Conservation (phyloP, 2,113 vertebrate genomes). For the Pollachius pollachius region DNA sequence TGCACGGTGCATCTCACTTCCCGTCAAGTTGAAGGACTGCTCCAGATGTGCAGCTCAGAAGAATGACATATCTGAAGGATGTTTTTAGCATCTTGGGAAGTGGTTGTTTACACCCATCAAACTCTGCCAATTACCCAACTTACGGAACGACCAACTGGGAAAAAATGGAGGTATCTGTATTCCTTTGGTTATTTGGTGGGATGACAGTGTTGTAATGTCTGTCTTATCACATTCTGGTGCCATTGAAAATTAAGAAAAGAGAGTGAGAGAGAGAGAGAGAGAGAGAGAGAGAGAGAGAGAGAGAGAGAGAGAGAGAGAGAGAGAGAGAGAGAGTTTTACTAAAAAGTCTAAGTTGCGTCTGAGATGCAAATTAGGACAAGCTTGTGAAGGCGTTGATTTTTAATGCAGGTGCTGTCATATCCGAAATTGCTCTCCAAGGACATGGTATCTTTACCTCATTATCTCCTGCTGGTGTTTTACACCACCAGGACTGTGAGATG, state of each 20-base stretch:
- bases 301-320: slow-evolving; percentile 12
- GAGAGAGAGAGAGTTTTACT: slow-evolving; percentile 37
- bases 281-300: no score
- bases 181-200: slow-evolving; percentile 81
- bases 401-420: slow-evolving; percentile 34
- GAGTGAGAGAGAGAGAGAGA: slow-evolving; percentile 17
- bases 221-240: slow-evolving; percentile 83
- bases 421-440: neutral
- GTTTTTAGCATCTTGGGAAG: slow-evolving; percentile 41
- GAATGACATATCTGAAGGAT: slow-evolving; percentile 13
- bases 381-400: slow-evolving; percentile 30
- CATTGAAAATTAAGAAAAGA: slow-evolving; percentile 34
- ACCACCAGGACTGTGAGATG: no score
- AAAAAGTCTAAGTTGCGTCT: slow-evolving; percentile 17
- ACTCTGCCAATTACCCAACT: no score
- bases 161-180: slow-evolving; percentile 75
- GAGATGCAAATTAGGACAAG: slow-evolving; percentile 7
- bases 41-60: slow-evolving; percentile 8
- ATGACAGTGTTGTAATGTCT: slow-evolving; percentile 69
- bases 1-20: neutral
- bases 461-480: no score
- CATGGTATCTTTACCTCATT: neutral
- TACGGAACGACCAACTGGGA: slow-evolving; percentile 47
- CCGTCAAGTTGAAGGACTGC: slow-evolving; percentile 7
- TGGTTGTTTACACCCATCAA: slow-evolving; percentile 72